Conservation (phyloP, 2,113 vertebrate genomes). For the Gallinago paraguaiae region DNA sequence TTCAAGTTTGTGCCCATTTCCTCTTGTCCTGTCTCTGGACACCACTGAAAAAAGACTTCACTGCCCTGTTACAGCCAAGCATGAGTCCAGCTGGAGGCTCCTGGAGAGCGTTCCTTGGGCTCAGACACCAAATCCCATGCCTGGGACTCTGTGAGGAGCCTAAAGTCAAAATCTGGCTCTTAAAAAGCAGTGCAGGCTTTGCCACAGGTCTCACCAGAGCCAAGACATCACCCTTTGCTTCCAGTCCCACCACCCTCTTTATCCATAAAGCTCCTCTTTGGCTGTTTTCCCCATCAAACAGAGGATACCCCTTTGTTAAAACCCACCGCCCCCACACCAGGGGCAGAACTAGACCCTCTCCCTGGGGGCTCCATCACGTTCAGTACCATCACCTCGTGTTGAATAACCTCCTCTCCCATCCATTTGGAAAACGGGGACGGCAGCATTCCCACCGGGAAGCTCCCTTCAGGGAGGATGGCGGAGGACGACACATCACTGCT, state of each 20-base stretch:
- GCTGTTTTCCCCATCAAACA: not conserved
- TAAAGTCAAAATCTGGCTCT: not conserved
- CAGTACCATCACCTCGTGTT: too few relatives aligned
- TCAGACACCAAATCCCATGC: not conserved
- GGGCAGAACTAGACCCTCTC: not conserved
- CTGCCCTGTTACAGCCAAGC: not conserved
- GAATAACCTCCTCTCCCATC: not conserved
- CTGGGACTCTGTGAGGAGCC: not conserved
- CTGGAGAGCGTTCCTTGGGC: not conserved
- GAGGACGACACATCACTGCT: not conserved
- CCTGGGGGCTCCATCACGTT: accelerated
- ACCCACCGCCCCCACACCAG: not conserved
- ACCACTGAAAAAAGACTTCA: not conserved
- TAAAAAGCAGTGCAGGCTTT: not conserved
- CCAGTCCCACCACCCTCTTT: not conserved
- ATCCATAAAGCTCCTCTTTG: not conserved
- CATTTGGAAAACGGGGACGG: not conserved
- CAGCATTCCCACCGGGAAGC: not conserved
- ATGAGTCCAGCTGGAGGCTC: not conserved
- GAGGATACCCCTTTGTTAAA: not conserved
- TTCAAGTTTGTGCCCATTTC: too few relatives aligned
- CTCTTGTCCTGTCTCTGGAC: too few relatives aligned
- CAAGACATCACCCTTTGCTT: not conserved
- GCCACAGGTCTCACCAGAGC: not conserved
- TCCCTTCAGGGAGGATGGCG: accelerated